A percentile compares a stretch with the other conserved stretches of the same genome.
Conservation (phyloP, 2,888 invertebrate species). For the Platycheirus rosarum region DNA sequence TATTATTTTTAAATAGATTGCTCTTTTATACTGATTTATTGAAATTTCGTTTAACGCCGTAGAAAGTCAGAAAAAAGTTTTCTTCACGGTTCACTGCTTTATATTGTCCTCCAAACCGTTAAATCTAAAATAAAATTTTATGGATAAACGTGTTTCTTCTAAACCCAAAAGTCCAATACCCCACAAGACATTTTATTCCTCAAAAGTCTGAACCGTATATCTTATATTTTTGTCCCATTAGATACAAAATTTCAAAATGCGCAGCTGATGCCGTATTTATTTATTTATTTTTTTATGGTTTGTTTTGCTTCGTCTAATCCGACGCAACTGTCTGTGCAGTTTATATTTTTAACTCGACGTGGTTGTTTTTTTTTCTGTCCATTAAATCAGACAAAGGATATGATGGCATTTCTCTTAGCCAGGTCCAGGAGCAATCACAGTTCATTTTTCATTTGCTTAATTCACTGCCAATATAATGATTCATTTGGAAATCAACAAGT, state of each 20-base stretch:
- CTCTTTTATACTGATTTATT: no score
- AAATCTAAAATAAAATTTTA: not conserved
- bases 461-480: conserved; percentile 59
- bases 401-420: not conserved
- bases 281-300: conserved; percentile 4
- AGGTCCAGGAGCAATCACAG: conserved; percentile 42
- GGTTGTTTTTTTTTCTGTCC: conserved; percentile 2
- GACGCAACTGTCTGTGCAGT: conserved; percentile 28
- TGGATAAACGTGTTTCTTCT: not conserved
- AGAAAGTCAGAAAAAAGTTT: no score
- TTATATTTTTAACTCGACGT: conserved; percentile 17
- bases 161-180: not conserved
- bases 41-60: no score
- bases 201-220: no score
- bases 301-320: conserved; percentile 7
- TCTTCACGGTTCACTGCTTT: no score
- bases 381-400: conserved; percentile 27
- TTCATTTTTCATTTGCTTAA: conserved; percentile 60
- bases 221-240: not conserved
- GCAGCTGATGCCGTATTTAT: conserved; percentile 19
- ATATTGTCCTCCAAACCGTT: no score
- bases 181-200: no score
- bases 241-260: not conserved
- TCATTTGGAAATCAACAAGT: conserved; percentile 32
- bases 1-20: no score